Conservation (phyloP, 1,140 invertebrate species). For the Orius insidiosus region DNA sequence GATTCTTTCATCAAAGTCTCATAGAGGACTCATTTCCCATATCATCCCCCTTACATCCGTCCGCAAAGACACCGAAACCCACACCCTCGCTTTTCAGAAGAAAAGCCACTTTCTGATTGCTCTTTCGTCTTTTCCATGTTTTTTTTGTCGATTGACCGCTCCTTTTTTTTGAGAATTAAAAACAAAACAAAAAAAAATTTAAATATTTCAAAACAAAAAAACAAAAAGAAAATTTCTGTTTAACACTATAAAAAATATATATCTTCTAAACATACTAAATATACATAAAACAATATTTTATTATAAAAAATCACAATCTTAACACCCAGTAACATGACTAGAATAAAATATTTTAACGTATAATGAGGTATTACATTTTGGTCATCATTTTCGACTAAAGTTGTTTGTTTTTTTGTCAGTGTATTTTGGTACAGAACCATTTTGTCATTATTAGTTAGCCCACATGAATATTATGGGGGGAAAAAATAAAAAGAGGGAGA, state of each 20-base stretch:
- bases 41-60: conserved; percentile 1
- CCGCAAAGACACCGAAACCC: neutral
- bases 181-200: neutral
- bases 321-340: conserved; percentile 10
- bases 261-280: conserved; percentile 8
- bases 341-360: conserved; percentile 11
- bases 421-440: neutral
- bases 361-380: conserved; percentile 5
- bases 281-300: conserved; percentile 3
- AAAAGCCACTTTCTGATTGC: neutral
- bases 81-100: neutral
- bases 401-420: neutral
- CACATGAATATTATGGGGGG: too few species aligned
- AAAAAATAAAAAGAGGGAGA: too few species aligned
- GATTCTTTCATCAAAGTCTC: too few species aligned
- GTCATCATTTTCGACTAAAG: neutral
- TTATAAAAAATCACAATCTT: conserved; percentile 9
- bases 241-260: conserved; percentile 10
- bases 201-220: too few species aligned
- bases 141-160: neutral
- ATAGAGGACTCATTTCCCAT: neutral
- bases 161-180: neutral
- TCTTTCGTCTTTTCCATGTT: neutral
- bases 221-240: neutral
- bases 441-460: too few species aligned